phyloP scores from a whole-genome alignment of 2,797 vertebrate genomes.

The Protosalanx chinensis region DNA sequence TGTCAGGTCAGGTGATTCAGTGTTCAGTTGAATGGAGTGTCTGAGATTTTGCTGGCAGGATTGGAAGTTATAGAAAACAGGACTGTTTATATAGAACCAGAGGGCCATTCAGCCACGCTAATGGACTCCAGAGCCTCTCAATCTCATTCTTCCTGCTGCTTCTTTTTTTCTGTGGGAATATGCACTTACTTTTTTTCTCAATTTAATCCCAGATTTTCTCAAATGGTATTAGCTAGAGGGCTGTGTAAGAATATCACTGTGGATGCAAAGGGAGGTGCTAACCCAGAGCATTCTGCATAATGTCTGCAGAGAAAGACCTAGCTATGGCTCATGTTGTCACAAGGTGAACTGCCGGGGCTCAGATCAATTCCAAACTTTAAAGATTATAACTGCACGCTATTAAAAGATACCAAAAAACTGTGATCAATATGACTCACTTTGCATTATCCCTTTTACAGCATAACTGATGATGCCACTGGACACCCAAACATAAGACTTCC shows the following conservation, averaged over 20 bases:
- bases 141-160: neutral
- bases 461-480: conserved; percentile 13
- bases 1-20: too few species aligned
- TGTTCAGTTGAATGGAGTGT: too few species aligned
- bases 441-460: conserved; percentile 19
- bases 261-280: conserved; percentile 47
- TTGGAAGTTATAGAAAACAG: conserved; percentile 34
- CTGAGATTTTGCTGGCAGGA: conserved; percentile 19
- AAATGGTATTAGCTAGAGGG: conserved; percentile 44
- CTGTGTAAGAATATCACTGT: conserved; percentile 50
- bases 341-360: neutral
- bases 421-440: conserved; percentile 16
- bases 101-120: conserved; percentile 40
- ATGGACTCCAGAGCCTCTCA: conserved; percentile 12
- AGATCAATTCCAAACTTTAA: neutral
- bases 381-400: neutral
- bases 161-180: conserved; percentile 42
- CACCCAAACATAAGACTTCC: conserved; percentile 29
- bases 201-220: conserved; percentile 41
- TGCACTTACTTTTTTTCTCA: conserved; percentile 42
- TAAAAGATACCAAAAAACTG: neutral
- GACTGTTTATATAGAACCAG: conserved; percentile 25
- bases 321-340: too few species aligned
- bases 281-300: conserved; percentile 10
- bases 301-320: neutral